Evolutionary conservation across 1,140 invertebrate species (phyloP).

Genomic region (Mycetomoellerius zeteki): DNA sequence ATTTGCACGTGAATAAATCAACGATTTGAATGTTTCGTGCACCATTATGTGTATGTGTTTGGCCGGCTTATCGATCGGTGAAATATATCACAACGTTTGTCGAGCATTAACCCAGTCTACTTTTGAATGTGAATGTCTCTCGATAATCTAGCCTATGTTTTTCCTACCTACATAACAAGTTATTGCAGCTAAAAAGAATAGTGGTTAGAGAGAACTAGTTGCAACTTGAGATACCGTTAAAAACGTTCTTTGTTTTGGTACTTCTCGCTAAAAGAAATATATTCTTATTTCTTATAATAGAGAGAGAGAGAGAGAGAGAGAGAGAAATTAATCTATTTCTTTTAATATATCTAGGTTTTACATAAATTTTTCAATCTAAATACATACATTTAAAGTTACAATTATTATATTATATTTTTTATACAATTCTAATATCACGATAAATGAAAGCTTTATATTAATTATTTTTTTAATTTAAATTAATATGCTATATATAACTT

Average conservation of each 20-base stretch:
- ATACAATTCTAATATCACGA: neutral
- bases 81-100: conserved; percentile 40
- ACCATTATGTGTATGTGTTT: neutral
- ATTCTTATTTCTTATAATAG: neutral
- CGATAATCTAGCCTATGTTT: conserved; percentile 21
- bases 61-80: conserved; percentile 25
- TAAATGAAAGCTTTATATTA: neutral
- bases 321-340: neutral
- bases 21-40: neutral
- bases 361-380: neutral
- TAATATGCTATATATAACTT: neutral
- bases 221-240: neutral
- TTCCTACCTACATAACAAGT: neutral
- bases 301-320: too few species aligned
- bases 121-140: conserved; percentile 39
- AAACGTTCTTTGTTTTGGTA: neutral
- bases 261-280: neutral
- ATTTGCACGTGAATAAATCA: conserved; percentile 2
- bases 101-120: conserved; percentile 56
- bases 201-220: neutral
- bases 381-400: neutral
- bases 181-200: neutral
- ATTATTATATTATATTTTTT: neutral
- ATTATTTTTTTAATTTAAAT: neutral
- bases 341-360: neutral